Evolutionary conservation across 2,113 vertebrate genomes (phyloP).

Genomic region (Nanorana parkeri): DNA sequence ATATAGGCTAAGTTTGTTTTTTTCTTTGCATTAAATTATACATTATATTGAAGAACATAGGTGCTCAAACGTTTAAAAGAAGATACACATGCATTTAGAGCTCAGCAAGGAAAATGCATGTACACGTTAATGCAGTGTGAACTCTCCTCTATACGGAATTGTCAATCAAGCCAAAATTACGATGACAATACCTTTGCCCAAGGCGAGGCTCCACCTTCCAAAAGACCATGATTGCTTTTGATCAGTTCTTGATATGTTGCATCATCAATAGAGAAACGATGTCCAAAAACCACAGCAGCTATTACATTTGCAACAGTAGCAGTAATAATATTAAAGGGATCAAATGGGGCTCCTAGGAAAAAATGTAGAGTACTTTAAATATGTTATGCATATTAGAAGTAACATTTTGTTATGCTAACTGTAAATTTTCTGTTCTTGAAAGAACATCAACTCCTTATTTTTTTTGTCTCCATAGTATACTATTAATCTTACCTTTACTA

Average conservation of each 20-base stretch:
- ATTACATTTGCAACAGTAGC: slow-evolving; percentile 65
- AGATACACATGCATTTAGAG: too few relatives aligned
- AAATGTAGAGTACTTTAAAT: too few relatives aligned
- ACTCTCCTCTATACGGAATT: too few relatives aligned
- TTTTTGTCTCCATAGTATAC: too few relatives aligned
- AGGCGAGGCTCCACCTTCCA: slow-evolving; percentile 52
- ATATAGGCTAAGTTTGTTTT: too few relatives aligned
- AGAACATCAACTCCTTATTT: too few relatives aligned
- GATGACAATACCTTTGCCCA: slow-evolving; percentile 43
- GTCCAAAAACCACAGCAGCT: slow-evolving; percentile 65
- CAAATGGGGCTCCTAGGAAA: slow-evolving; percentile 62
- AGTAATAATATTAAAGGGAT: slow-evolving; percentile 61
- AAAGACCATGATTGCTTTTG: slow-evolving; percentile 48
- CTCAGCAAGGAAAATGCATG: too few relatives aligned
- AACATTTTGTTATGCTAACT: background rate
- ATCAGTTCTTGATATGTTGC: slow-evolving; percentile 65
- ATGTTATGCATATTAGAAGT: background rate
- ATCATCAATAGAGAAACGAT: slow-evolving; percentile 63
- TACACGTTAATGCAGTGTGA: too few relatives aligned
- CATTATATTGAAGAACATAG: background rate
- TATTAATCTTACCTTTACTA: too few relatives aligned
- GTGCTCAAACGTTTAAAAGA: background rate
- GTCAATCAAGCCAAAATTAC: too few relatives aligned
- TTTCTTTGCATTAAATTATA: background rate
- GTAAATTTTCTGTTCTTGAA: too few relatives aligned